Percentiles rank a stretch among this genome's conserved stretches.
These are phyloP conservation scores for Sebastes goodei DNA, from an alignment of 2,797 vertebrate species.

Conservation along the genomic window DNA sequence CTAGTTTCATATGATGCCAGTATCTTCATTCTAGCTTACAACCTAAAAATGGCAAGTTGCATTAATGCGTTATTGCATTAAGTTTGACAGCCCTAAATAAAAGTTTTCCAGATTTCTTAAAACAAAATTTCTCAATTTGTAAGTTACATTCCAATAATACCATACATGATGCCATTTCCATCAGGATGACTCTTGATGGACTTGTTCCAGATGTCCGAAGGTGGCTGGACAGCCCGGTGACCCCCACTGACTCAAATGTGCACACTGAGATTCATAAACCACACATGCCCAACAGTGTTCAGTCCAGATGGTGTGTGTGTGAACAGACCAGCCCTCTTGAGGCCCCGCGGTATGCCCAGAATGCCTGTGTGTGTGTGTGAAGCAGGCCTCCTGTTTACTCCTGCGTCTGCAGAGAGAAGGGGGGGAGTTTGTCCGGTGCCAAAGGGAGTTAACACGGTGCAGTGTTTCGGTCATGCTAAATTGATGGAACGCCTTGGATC, in stretches of 20 bases:
- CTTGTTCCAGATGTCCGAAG: constrained; percentile 22
- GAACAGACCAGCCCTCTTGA: constrained; percentile 51
- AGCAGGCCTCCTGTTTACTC: constrained; percentile 58
- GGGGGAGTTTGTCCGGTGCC: constrained; percentile 50
- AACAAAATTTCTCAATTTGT: no score
- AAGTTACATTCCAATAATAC: no score
- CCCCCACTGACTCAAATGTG: constrained; percentile 24
- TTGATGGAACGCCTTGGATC: constrained; percentile 45
- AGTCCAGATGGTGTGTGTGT: constrained; percentile 17
- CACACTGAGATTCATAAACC: constrained; percentile 24
- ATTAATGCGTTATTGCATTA: no score
- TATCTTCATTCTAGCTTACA: no score
- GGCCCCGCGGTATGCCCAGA: constrained; percentile 79
- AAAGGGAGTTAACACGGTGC: constrained; percentile 42
- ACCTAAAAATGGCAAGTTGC: no score
- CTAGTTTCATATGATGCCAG: no score
- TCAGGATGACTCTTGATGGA: neutral
- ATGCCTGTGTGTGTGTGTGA: constrained; percentile 53
- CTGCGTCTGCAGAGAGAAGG: constrained; percentile 30
- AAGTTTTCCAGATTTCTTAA: no score
- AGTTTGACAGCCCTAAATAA: no score
- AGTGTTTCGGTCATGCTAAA: constrained; percentile 57
- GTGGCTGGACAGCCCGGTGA: neutral
- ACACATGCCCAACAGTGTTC: constrained; percentile 32
- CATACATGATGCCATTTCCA: no score